phyloP scores from a whole-genome alignment of 1,140 invertebrate species.

The Dreissena rostriformis region DNA sequence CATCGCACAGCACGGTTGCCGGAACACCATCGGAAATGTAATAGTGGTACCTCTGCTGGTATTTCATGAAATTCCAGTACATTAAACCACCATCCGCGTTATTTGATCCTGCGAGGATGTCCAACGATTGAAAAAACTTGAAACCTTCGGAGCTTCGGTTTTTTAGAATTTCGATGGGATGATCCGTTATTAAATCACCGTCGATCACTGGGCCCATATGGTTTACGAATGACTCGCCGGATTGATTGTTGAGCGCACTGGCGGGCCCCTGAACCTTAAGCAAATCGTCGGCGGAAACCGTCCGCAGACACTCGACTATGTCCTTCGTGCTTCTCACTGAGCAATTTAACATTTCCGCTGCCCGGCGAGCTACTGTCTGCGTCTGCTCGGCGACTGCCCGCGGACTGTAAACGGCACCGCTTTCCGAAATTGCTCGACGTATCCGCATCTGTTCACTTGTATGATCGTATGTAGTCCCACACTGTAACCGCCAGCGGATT shows the following conservation, averaged over 20 bases:
- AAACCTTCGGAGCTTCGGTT: slow-evolving; percentile 31
- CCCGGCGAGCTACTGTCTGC: not conserved
- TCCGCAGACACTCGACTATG: slow-evolving; percentile 37
- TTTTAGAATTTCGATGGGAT: slow-evolving; percentile 41
- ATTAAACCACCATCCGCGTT: slow-evolving; percentile 62
- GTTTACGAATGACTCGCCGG: slow-evolving; percentile 5
- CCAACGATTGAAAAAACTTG: slow-evolving; percentile 55
- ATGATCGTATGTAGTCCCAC: slow-evolving; percentile 88
- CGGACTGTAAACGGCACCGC: slow-evolving; percentile 35
- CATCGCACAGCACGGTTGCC: slow-evolving; percentile 47
- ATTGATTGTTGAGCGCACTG: not conserved
- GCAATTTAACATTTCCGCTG: slow-evolving; percentile 33
- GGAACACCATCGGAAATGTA: slow-evolving; percentile 59
- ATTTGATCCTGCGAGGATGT: slow-evolving; percentile 64
- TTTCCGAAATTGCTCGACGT: slow-evolving; percentile 50
- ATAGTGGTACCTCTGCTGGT: slow-evolving; percentile 48
- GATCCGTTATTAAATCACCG: slow-evolving; percentile 51
- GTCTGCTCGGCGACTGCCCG: slow-evolving; percentile 23
- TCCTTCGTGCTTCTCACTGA: not conserved
- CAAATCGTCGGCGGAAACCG: not conserved
- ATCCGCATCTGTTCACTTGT: slow-evolving; percentile 36
- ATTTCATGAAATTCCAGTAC: slow-evolving; percentile 34
- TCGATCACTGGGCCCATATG: slow-evolving; percentile 60
- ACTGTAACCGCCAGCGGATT: slow-evolving; percentile 96
- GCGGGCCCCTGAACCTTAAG: slow-evolving; percentile 6